Evolutionary conservation across 2,888 invertebrate species (phyloP), one percentile per base, ranked within the genome.

Genomic region (Halictus ligatus): DNA sequence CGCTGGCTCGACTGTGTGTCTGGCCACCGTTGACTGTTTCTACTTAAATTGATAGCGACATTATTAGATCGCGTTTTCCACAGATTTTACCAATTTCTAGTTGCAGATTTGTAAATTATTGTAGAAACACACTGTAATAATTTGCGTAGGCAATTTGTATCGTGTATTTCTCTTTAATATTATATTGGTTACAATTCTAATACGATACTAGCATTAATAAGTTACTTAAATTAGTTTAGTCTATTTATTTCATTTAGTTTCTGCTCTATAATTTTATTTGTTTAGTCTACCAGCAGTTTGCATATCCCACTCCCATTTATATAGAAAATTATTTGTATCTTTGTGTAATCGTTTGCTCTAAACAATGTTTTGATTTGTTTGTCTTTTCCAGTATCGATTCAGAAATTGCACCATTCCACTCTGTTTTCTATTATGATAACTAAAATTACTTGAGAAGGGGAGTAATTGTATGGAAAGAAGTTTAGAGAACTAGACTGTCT

Each of bases 381-480:
- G 40, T 21, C 1, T n/a, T 21, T 21, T 4, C 21, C n/a, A 6
- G 12, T n/a, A n/a, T 71, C 13, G 40, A 71, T n/a, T 43, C 3
- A 43, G n/a, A 7, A 10, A 10, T 40, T 2, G n/a, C 13, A 43
- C n/a, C n/a, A 43, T 12, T 6, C 40, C 43, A 71, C n/a, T 40
- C 15, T 21, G 35, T 3, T 15, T 58, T 29, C 50, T 69, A 29
- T 67, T 25, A 54, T n/a, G 67, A 58, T 35, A 79, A 54, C 67
- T 46, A 79, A 69, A 69, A 79, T 74, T 54, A 25, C 29, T 21
- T 46, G 50, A 35, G 71, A 40, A 40, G 10, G 25, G 15, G 58
- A 46, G 67, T 69, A 82, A 79, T 82, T 74, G 79, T 58, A 73
- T 79, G 79, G 82, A 58, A 74, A 79, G 69, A 82, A 82, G 79